A percentile compares a stretch with the other conserved stretches of the same genome.
Conservation (phyloP, 2,797 vertebrate genomes). For the Oceanodroma leucorhoa region DNA sequence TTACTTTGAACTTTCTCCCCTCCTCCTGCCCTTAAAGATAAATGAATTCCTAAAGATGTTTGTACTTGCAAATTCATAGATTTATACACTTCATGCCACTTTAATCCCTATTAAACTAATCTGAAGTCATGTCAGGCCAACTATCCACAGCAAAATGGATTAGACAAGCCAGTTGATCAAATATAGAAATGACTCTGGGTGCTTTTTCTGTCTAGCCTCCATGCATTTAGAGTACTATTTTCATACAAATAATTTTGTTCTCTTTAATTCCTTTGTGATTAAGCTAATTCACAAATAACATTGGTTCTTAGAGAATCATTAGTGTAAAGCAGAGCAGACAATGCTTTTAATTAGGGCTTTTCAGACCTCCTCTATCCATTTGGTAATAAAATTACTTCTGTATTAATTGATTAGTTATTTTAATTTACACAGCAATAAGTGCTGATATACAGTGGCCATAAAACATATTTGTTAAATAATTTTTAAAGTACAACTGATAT, state of each 20-base stretch:
- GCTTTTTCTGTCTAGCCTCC: conserved; percentile 45
- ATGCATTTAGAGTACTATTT: conserved; percentile 40
- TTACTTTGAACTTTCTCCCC: conserved; percentile 45
- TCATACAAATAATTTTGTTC: conserved; percentile 58
- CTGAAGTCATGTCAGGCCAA: conserved; percentile 74
- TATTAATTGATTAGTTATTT: conserved; percentile 57
- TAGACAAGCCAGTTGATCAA: conserved; percentile 74
- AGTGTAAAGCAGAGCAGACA: conserved; percentile 53
- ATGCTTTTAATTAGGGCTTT: conserved; percentile 59
- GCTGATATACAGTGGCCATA: background rate
- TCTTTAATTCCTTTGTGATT: conserved; percentile 61
- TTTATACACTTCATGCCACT: conserved; percentile 69
- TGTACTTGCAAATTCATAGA: conserved; percentile 67
- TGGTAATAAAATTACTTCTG: conserved; percentile 52
- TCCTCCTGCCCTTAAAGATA: conserved; percentile 40
- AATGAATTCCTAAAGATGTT: conserved; percentile 69
- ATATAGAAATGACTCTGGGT: conserved; percentile 51
- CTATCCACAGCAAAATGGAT: conserved; percentile 72
- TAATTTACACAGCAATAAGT: conserved; percentile 43
- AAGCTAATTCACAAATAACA: conserved; percentile 66
- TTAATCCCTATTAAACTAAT: conserved; percentile 76
- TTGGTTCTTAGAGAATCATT: conserved; percentile 57
- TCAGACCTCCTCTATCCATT: conserved; percentile 47
- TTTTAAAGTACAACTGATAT: conserved; percentile 13
- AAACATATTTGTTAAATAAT: background rate